A percentile compares a stretch with the other conserved stretches of the same genome.
Conservation (phyloP, 2,113 vertebrate species). For the Montifringilla adamsi region DNA sequence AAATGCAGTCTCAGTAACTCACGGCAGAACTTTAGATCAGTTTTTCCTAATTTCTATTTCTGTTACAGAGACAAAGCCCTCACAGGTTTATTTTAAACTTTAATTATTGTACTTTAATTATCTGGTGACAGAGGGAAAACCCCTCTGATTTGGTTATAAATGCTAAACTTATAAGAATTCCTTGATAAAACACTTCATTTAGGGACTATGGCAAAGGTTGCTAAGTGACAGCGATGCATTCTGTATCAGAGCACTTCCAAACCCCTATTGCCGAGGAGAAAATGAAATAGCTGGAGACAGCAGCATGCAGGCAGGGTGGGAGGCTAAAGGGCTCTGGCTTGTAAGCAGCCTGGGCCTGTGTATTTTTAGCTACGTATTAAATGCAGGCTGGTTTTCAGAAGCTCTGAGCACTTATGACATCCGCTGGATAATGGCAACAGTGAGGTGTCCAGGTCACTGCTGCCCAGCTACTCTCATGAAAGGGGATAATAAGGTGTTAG, state of each 20-base stretch:
- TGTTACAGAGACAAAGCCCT: background rate
- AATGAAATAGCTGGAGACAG: background rate
- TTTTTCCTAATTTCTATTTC: background rate
- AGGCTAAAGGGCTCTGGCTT: background rate
- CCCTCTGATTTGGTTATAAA: conserved; percentile 17
- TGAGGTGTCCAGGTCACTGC: background rate
- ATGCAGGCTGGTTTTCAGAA: background rate
- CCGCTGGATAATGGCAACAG: background rate
- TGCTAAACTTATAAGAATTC: background rate
- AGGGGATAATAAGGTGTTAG: background rate
- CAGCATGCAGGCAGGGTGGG: rapidly evolving
- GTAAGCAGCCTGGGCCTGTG: background rate
- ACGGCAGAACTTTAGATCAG: background rate
- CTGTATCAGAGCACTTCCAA: background rate
- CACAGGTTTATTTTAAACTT: background rate
- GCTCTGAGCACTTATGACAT: background rate
- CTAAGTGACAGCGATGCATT: background rate
- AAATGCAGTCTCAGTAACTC: background rate
- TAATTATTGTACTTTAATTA: conserved; percentile 15
- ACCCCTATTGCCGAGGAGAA: background rate
- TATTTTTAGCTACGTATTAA: conserved; percentile 7
- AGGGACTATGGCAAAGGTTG: background rate
- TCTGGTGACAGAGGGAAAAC: background rate
- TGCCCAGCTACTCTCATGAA: background rate
- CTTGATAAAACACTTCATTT: background rate